phyloP scores from a whole-genome alignment of 2,888 invertebrate genomes.

The Laothoe populi region DNA sequence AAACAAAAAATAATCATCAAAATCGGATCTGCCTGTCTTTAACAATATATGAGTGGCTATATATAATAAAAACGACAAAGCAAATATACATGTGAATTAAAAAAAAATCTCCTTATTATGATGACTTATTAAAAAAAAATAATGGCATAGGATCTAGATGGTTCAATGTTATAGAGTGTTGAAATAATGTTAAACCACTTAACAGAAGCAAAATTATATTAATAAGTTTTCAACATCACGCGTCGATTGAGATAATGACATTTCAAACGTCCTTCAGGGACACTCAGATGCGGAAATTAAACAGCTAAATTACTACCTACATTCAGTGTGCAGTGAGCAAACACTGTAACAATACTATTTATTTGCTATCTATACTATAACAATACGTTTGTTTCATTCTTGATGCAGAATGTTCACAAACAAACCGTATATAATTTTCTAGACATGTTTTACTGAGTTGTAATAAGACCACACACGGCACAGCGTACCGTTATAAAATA shows the following conservation, averaged over 20 bases:
- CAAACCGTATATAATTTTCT: background rate
- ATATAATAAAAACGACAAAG: too few species aligned
- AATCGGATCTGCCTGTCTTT: too few species aligned
- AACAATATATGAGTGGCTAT: too few species aligned
- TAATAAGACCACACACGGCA: background rate
- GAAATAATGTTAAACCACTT: background rate
- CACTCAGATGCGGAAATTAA: conserved; percentile 75
- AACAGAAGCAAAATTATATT: conserved; percentile 25
- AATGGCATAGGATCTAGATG: too few species aligned
- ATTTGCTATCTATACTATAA: conserved; percentile 35
- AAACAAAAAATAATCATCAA: too few species aligned
- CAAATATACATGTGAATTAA: too few species aligned
- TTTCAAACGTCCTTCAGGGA: conserved; percentile 74
- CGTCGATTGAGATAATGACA: conserved; percentile 50
- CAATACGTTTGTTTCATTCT: conserved; percentile 31
- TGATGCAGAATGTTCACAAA: conserved; percentile 12
- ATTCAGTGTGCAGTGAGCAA: conserved; percentile 47
- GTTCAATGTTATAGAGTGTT: too few species aligned
- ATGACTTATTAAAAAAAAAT: too few species aligned
- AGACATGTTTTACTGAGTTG: background rate
- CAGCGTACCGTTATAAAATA: background rate
- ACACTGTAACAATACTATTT: conserved; percentile 42
- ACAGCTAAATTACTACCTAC: conserved; percentile 71
- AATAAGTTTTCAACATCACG: conserved; percentile 37
- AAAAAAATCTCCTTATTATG: too few species aligned